Evolutionary conservation across 2,113 vertebrate genomes (phyloP).

Genomic region (Proterorhinus semilunaris): DNA sequence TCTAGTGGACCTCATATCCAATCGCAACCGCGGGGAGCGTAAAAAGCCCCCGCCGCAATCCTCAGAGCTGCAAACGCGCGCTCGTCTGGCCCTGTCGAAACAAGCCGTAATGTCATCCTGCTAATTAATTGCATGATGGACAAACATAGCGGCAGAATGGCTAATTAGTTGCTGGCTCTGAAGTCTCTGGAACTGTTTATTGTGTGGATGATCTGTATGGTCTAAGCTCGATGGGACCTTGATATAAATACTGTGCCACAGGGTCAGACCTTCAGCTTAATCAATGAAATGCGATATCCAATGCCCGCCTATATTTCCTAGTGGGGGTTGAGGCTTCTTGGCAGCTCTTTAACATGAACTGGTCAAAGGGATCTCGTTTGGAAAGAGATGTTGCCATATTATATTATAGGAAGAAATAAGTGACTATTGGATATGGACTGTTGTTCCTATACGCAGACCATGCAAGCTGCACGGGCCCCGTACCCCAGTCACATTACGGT

Average conservation of each 20-base stretch:
- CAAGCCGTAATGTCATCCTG: slow-evolving; percentile 40
- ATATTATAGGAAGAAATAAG: too few relatives aligned
- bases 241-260: slow-evolving; percentile 13
- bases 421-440: too few relatives aligned
- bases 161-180: slow-evolving; percentile 19
- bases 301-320: not conserved
- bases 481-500: too few relatives aligned
- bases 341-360: not conserved
- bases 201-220: slow-evolving; percentile 9
- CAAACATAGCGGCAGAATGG: slow-evolving; percentile 34
- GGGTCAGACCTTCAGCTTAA: slow-evolving; percentile 17
- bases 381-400: too few relatives aligned
- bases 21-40: slow-evolving; percentile 61
- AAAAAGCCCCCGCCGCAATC: slow-evolving; percentile 26
- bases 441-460: too few relatives aligned
- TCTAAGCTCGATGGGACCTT: slow-evolving; percentile 2
- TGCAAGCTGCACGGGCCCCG: too few relatives aligned
- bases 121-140: slow-evolving; percentile 63
- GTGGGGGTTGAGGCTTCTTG: not conserved
- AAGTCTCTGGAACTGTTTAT: slow-evolving; percentile 2
- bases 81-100: slow-evolving; percentile 11
- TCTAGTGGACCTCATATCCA: slow-evolving; percentile 66
- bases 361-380: too few relatives aligned
- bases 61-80: slow-evolving; percentile 21
- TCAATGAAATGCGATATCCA: too few relatives aligned